phyloP scores from a whole-genome alignment of 2,113 vertebrate species.

The Okapia johnstoni region DNA sequence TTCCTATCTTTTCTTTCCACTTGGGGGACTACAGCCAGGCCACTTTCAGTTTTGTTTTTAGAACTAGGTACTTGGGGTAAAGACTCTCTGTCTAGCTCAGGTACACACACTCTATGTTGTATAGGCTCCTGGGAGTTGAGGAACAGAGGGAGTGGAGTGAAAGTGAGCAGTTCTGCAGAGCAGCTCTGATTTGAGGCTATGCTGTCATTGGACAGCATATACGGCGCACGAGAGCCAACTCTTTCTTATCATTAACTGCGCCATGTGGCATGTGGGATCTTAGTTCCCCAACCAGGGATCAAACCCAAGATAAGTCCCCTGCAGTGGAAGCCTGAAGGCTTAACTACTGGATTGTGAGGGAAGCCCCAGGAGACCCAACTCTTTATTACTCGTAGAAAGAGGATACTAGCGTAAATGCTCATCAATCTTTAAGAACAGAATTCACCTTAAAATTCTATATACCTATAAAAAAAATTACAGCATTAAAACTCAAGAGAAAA shows the following conservation, averaged over 20 bases:
- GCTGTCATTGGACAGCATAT: neutral
- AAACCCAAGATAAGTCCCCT: neutral
- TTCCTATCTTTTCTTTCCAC: neutral
- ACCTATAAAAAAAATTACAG: constrained; percentile 13
- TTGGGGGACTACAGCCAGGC: neutral
- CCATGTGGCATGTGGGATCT: neutral
- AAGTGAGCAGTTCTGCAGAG: neutral
- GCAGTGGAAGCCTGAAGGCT: neutral
- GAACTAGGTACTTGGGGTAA: neutral
- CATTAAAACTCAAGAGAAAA: constrained; percentile 18
- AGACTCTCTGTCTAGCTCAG: neutral
- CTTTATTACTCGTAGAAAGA: neutral
- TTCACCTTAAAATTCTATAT: constrained; percentile 13
- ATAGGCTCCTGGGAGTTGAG: neutral
- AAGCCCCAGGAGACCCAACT: neutral
- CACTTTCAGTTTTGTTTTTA: neutral
- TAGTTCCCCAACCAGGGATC: neutral
- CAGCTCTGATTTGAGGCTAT: neutral
- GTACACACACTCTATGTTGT: neutral
- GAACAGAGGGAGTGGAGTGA: neutral
- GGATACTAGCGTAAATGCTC: neutral
- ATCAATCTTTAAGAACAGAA: neutral
- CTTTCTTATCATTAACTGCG: neutral
- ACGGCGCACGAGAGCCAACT: neutral
- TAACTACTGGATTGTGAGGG: neutral